Evolutionary conservation across 2,888 invertebrate genomes (phyloP).

Genomic region (Drosophila birchii): DNA sequence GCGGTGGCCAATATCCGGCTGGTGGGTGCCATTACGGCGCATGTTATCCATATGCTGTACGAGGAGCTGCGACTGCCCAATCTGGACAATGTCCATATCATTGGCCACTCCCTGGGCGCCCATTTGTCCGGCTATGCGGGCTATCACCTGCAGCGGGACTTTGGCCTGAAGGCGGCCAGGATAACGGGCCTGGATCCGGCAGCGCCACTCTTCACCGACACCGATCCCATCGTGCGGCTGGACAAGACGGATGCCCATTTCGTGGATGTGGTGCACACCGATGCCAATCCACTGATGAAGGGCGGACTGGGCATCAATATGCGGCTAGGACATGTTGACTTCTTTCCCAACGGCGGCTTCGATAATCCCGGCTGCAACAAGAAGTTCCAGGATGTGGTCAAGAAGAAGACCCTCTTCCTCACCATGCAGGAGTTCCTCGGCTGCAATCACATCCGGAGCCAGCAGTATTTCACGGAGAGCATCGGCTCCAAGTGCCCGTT

Average conservation of each 20-base stretch:
- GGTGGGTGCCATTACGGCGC: conserved; percentile 93
- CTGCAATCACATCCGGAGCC: conserved; percentile 94
- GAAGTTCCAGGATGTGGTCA: conserved; percentile 88
- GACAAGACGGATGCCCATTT: conserved; percentile 94
- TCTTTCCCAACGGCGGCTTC: conserved; percentile 95
- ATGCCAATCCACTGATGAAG: conserved; percentile 91
- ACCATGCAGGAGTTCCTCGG: conserved; percentile 87
- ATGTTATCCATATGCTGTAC: conserved; percentile 88
- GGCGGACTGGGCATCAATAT: conserved; percentile 93
- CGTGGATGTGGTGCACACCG: conserved; percentile 96
- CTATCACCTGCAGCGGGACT: conserved; percentile 89
- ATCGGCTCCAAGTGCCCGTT: conserved; percentile 92
- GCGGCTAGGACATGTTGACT: conserved; percentile 94
- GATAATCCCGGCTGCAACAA: conserved; percentile 90
- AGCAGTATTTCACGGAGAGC: conserved; percentile 93
- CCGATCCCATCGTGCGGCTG: conserved; percentile 91
- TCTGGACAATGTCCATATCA: conserved; percentile 90
- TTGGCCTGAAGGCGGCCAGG: conserved; percentile 89
- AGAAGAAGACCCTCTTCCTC: conserved; percentile 86
- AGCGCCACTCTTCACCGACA: conserved; percentile 94
- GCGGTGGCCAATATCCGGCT: conserved; percentile 96
- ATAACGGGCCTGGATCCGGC: conserved; percentile 97
- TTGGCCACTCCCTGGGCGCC: conserved; percentile 94
- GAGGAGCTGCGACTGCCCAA: conserved; percentile 86
- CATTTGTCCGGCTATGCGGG: conserved; percentile 95